phyloP scores from a whole-genome alignment of 2,888 invertebrate genomes.

The Morinoia aosen region DNA sequence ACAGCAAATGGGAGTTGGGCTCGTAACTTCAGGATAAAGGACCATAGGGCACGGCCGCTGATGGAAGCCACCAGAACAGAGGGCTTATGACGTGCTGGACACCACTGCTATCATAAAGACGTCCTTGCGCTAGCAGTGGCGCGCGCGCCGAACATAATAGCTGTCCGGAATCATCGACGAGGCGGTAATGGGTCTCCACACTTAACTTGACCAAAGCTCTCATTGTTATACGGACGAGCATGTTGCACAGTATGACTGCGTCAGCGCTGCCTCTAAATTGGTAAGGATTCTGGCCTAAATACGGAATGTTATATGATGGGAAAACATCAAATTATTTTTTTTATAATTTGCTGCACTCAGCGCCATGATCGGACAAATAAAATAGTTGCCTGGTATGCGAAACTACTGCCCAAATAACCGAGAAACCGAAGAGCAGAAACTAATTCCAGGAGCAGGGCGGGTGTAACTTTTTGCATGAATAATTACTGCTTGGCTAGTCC shows the following conservation, averaged over 20 bases:
- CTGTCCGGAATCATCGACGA: not conserved
- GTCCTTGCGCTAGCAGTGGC: not conserved
- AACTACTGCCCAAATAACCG: not conserved
- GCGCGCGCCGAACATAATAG: not conserved
- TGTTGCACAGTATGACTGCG: not conserved
- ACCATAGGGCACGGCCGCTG: slow-evolving; percentile 21
- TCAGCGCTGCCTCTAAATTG: not conserved
- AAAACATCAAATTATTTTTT: not conserved
- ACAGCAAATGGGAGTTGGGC: slow-evolving; percentile 36
- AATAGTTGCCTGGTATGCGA: not conserved
- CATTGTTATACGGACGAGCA: not conserved
- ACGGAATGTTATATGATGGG: not conserved
- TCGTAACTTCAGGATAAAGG: slow-evolving; percentile 42
- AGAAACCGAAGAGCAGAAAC: not conserved
- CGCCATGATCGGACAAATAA: not conserved
- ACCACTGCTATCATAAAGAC: not conserved
- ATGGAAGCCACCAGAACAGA: slow-evolving; percentile 21
- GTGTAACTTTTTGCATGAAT: not conserved
- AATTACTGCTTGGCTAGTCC: not conserved
- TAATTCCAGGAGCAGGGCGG: not conserved
- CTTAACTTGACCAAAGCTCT: not conserved
- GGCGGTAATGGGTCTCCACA: not conserved
- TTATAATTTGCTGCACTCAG: not conserved
- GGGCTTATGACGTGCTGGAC: not conserved
- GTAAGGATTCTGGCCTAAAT: not conserved